phyloP scores from a whole-genome alignment of 2,113 vertebrate genomes.

The Poeciliopsis occidentalis region DNA sequence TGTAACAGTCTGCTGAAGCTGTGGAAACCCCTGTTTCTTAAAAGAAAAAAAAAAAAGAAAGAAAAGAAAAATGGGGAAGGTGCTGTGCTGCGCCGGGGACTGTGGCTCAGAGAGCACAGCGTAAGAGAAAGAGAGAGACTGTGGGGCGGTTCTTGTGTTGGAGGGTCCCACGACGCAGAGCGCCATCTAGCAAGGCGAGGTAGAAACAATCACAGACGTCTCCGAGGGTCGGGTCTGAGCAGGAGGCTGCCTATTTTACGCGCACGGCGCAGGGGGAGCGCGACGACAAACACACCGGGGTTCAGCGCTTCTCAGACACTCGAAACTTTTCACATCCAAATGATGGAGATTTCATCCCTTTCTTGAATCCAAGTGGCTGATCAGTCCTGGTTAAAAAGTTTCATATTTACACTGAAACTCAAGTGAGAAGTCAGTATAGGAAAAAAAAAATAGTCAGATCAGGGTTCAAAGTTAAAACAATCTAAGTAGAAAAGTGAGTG shows the following conservation, averaged over 20 bases:
- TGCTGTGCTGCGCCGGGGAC: constrained; percentile 41
- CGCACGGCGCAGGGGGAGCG: constrained; percentile 52
- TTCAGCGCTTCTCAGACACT: constrained; percentile 38
- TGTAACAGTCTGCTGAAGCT: constrained; percentile 35
- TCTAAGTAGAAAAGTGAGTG: constrained; percentile 47
- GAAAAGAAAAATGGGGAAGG: constrained; percentile 22
- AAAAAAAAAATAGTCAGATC: constrained; percentile 10
- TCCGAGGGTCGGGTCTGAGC: constrained; percentile 41
- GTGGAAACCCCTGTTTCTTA: constrained; percentile 33
- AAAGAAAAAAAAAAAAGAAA: constrained; percentile 12
- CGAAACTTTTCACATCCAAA: constrained; percentile 21
- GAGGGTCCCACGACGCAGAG: constrained; percentile 87
- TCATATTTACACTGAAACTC: not conserved
- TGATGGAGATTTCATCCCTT: not conserved
- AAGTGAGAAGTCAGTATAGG: not conserved
- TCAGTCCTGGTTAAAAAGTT: constrained; percentile 5
- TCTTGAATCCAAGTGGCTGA: constrained; percentile 1
- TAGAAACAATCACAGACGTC: constrained; percentile 81
- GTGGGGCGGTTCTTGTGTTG: constrained; percentile 67
- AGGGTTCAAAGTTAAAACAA: constrained; percentile 43
- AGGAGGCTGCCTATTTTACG: constrained; percentile 50
- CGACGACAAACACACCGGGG: constrained; percentile 38
- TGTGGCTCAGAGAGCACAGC: constrained; percentile 34
- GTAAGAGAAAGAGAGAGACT: constrained; percentile 34
- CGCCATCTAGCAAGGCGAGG: constrained; percentile 95